Conservation (phyloP, 1,140 invertebrate genomes). For the Marisa cornuarietis region DNA sequence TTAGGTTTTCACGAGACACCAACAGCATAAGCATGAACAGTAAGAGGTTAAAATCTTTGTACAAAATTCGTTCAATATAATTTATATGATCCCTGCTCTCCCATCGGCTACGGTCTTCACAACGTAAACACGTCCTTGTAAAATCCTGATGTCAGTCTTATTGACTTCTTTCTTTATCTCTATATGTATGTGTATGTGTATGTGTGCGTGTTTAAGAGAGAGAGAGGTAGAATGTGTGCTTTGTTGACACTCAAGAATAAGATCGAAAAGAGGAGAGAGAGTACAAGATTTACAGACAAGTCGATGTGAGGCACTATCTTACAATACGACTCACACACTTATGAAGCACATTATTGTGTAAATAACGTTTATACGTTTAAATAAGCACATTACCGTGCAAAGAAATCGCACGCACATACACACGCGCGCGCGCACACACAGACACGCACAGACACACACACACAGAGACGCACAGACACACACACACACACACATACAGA, state of each 20-base stretch:
- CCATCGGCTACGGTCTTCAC: no score
- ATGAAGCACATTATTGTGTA: not conserved
- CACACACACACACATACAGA: not conserved
- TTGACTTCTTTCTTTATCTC: no score
- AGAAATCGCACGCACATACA: not conserved
- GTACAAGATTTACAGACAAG: no score
- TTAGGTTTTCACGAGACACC: not conserved
- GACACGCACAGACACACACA: not conserved
- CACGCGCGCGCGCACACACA: not conserved
- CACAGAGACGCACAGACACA: not conserved
- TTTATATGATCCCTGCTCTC: not conserved
- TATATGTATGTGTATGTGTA: no score
- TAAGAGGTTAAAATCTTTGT: not conserved
- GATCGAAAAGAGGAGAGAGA: not conserved
- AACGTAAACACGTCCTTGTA: not conserved
- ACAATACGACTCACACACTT: no score
- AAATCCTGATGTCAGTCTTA: no score
- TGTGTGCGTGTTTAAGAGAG: not conserved
- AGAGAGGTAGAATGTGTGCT: not conserved
- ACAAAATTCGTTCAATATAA: not conserved
- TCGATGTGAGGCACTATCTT: no score
- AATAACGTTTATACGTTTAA: not conserved
- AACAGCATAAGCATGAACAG: conserved; percentile 4
- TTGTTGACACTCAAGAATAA: not conserved
- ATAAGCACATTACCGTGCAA: no score